Percentiles rank a stretch among this genome's conserved stretches.
These are phyloP conservation scores for Hemicrepidius hirtus DNA, from an alignment of 2,888 invertebrate genomes.

Conservation along the genomic window DNA sequence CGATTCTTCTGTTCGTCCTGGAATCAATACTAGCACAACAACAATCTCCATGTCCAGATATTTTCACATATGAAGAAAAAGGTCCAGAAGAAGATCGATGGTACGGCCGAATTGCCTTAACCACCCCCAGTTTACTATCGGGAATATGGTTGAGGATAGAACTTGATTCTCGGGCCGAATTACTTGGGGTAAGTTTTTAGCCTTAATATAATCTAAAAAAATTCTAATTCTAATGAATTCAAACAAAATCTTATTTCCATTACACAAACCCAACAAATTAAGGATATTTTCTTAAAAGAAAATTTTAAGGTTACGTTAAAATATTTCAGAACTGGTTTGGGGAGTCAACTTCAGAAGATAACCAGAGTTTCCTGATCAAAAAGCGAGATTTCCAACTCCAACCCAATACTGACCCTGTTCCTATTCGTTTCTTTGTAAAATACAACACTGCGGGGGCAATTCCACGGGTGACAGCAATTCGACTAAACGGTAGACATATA, in stretches of 20 bases:
- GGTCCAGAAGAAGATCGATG: constrained; percentile 73
- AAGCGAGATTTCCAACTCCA: constrained; percentile 76
- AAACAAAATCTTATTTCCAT: not conserved
- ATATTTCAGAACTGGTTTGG: constrained; percentile 72
- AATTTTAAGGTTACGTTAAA: too few species aligned
- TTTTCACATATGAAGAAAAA: constrained; percentile 66
- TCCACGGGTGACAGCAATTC: constrained; percentile 73
- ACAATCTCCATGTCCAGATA: constrained; percentile 75
- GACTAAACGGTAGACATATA: constrained; percentile 77
- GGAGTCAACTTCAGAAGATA: constrained; percentile 76
- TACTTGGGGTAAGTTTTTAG: constrained; percentile 73
- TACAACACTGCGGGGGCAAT: constrained; percentile 73
- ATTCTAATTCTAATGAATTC: too few species aligned
- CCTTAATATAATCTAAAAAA: not conserved
- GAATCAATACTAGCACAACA: constrained; percentile 51
- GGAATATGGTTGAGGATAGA: constrained; percentile 77
- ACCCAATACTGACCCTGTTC: constrained; percentile 73
- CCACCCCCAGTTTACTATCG: constrained; percentile 75
- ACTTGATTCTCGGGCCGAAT: constrained; percentile 76
- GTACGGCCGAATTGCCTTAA: constrained; percentile 76
- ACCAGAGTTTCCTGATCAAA: constrained; percentile 76
- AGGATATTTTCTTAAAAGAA: too few species aligned
- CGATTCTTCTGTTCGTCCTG: not conserved
- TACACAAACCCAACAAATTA: too few species aligned
- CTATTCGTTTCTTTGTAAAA: constrained; percentile 77